These are phyloP conservation scores for Lampropteryx suffumata DNA, from an alignment of 2,888 invertebrate species.

Conservation along the genomic window DNA sequence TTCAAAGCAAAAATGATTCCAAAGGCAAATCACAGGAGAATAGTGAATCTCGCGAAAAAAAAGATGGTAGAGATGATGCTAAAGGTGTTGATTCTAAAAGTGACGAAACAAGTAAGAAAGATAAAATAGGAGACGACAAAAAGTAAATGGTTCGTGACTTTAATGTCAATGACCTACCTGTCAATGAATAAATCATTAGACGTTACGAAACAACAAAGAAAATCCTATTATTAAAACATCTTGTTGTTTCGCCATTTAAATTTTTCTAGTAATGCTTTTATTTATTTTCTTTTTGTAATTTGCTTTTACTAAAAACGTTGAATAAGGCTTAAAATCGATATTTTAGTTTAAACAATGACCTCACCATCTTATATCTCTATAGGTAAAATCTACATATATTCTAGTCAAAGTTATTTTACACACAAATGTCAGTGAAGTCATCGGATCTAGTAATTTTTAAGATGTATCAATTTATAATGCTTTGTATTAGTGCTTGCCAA, in stretches of 20 bases:
- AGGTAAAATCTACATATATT: conserved; percentile 67
- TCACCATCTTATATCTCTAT: conserved; percentile 38
- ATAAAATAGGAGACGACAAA: conserved; percentile 53
- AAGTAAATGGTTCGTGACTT: conserved; percentile 41
- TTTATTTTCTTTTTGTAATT: conserved; percentile 57
- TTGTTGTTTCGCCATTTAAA: conserved; percentile 40
- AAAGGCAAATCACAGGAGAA: conserved; percentile 57
- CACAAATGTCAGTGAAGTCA: conserved; percentile 78
- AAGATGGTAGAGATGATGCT: conserved; percentile 52
- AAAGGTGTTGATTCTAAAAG: conserved; percentile 47
- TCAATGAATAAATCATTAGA: conserved; percentile 8
- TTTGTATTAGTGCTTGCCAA: conserved; percentile 72
- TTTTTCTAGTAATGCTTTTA: conserved; percentile 56
- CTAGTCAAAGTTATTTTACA: conserved; percentile 60
- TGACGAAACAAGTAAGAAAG: conserved; percentile 54
- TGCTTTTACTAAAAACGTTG: conserved; percentile 38
- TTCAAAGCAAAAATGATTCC: conserved; percentile 63
- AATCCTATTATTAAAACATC: conserved; percentile 16
- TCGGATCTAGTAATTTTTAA: conserved; percentile 76
- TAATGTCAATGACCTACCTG: neutral
- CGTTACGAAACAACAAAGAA: conserved; percentile 8
- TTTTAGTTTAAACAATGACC: conserved; percentile 37
- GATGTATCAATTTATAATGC: conserved; percentile 64
- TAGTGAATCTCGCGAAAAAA: conserved; percentile 48
- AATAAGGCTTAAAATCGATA: conserved; percentile 26